phyloP scores from a whole-genome alignment of 1,140 invertebrate genomes.

The Cephus cinctus region DNA sequence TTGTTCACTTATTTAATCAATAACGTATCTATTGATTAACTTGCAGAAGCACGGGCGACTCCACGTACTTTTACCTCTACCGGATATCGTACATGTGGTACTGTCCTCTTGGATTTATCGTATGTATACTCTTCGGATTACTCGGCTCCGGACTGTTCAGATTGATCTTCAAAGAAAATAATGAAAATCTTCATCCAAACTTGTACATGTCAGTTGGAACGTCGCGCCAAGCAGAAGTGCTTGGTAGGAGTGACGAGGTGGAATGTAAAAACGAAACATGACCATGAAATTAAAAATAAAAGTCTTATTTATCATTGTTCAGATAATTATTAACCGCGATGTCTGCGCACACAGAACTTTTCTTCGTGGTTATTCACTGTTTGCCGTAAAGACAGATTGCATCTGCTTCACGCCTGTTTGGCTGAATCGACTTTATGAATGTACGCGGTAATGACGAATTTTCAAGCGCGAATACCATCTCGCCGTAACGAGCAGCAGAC shows the following conservation, averaged over 20 bases:
- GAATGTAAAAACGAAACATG: neutral
- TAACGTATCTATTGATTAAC: slow-evolving; percentile 7
- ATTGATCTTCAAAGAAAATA: slow-evolving; percentile 28
- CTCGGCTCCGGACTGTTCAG: slow-evolving; percentile 56
- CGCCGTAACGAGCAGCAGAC: neutral
- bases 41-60: slow-evolving; percentile 9
- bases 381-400: neutral
- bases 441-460: neutral
- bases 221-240: slow-evolving; percentile 22
- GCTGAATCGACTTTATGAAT: neutral
- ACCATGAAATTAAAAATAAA: neutral
- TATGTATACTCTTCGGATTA: slow-evolving; percentile 65
- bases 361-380: neutral
- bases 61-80: slow-evolving; percentile 52
- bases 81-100: slow-evolving; percentile 69
- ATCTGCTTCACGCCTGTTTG: too few species aligned
- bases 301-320: too few species aligned
- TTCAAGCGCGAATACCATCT: neutral
- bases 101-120: slow-evolving; percentile 67
- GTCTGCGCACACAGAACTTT: neutral
- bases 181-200: slow-evolving; percentile 55
- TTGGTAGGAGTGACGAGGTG: neutral
- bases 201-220: slow-evolving; percentile 67
- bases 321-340: neutral
- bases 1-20: slow-evolving; percentile 17